A percentile compares a stretch with the other conserved stretches of the same genome.
These are phyloP conservation scores for Galaxias olidus DNA, from an alignment of 2,797 vertebrate genomes.

Conservation along the genomic window DNA sequence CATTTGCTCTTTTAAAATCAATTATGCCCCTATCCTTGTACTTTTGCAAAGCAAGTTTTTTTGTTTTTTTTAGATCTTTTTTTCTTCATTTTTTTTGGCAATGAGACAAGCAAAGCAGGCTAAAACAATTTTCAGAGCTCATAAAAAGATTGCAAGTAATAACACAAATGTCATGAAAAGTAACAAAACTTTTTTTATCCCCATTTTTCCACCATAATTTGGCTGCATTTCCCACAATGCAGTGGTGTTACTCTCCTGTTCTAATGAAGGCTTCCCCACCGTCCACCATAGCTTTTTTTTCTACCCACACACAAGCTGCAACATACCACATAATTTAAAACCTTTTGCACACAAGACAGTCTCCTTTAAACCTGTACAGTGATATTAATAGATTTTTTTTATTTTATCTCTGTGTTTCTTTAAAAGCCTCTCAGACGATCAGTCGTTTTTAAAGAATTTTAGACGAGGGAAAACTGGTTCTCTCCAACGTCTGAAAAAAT, in stretches of 20 bases:
- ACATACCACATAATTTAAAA: slow-evolving; percentile 87
- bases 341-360: slow-evolving; percentile 92
- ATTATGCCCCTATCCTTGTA: slow-evolving; percentile 85
- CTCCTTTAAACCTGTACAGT: slow-evolving; percentile 87
- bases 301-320: slow-evolving; percentile 79
- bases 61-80: slow-evolving; percentile 48
- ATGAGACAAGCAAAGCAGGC: slow-evolving; percentile 94
- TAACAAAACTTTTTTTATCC: slow-evolving; percentile 79
- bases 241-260: slow-evolving; percentile 76
- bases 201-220: slow-evolving; percentile 69
- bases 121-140: slow-evolving; percentile 86
- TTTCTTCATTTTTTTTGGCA: slow-evolving; percentile 76
- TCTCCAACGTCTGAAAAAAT: slow-evolving; percentile 89
- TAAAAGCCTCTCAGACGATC: slow-evolving; percentile 60
- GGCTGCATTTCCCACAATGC: slow-evolving; percentile 85
- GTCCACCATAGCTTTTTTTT: slow-evolving; percentile 83
- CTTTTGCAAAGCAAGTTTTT: slow-evolving; percentile 54
- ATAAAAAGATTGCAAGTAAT: slow-evolving; percentile 90
- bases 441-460: slow-evolving; percentile 78
- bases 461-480: slow-evolving; percentile 83
- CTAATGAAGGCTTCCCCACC: slow-evolving; percentile 80
- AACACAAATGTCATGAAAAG: slow-evolving; percentile 87
- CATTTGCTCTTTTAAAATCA: slow-evolving; percentile 73
- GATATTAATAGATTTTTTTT: slow-evolving; percentile 67
- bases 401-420: slow-evolving; percentile 76